A percentile compares a stretch with the other conserved stretches of the same genome.
Conservation (phyloP, 2,113 vertebrate species). For the Struthio camelus region DNA sequence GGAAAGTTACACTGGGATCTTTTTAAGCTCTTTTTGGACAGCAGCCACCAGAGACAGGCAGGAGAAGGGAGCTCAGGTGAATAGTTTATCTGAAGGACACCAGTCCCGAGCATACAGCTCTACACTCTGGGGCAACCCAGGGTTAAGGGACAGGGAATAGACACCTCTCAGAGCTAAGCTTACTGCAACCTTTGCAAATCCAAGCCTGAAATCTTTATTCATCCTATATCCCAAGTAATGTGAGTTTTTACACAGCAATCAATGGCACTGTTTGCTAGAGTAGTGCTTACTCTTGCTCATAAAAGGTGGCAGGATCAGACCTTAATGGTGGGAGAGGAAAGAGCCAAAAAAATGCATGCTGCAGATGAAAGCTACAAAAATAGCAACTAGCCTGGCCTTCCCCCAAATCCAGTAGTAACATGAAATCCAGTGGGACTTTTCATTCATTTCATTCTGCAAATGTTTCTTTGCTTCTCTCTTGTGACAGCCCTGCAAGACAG, state of each 20-base stretch:
- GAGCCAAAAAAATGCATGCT: neutral
- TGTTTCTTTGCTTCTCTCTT: neutral
- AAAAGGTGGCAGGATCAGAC: neutral
- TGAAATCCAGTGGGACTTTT: neutral
- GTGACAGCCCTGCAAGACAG: neutral
- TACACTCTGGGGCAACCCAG: neutral
- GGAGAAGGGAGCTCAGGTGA: neutral
- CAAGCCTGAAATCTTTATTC: neutral
- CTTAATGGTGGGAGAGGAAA: neutral
- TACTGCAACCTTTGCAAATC: neutral
- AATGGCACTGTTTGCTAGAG: neutral
- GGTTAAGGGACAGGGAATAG: neutral
- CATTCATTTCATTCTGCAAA: neutral
- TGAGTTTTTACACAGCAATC: neutral
- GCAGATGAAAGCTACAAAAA: neutral
- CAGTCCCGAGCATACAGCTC: neutral
- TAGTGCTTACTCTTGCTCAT: neutral
- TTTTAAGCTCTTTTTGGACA: conserved; percentile 21
- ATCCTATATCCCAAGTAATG: neutral
- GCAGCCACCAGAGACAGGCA: neutral
- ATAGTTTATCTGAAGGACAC: neutral
- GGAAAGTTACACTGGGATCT: neutral
- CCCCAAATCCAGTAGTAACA: neutral
- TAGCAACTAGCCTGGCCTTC: neutral
- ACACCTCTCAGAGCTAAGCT: neutral